Base-by-base conservation (phyloP, 2,888 invertebrate genomes). In the Norana najaformis region DNA sequence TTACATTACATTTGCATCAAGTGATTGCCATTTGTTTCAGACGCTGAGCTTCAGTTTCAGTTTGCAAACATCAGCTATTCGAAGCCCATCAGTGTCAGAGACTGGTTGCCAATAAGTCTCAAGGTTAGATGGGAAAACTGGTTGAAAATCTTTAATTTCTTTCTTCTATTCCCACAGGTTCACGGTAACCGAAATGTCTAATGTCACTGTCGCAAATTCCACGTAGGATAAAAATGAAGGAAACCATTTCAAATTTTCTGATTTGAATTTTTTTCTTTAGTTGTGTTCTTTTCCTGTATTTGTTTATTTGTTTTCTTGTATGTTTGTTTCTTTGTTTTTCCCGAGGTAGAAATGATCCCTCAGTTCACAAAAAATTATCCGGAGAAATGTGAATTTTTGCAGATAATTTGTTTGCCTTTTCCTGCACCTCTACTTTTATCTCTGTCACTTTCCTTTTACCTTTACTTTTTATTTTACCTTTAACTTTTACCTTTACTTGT, bases 21-120 rank as follows among this genome's bases (percentile, higher is more conserved):
- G 30, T 69, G 69, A 30, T n/a, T 30, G 69, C n/a, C 69, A 1
- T 69, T 69, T 69, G n/a, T n/a, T 69, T 69, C n/a, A 69, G 69
- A 69, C n/a, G n/a, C 69, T 69, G 69, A 69, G n/a, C 69, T 11
- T 36, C 85, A 85, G 85, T 85, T 85, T 85, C 85, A 36, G 35
- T 85, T 85, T 37, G 85, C 35, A 23, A 6, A 20, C 37, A 36
- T 37, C 36, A 85, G 13, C 37, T 85, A 36, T n/a, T 85, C 85
- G 11, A 85, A 37, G 85, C 85, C 36, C 36, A 35, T 85, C 36
- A 85, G 85, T 35, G 85, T 85, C 37, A 85, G 37, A 18, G 85
- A 85, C 13, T 85, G 85, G 85, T 35, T 85, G 23, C 85, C 85
- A 36, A 36, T 37, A 0, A 85, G 37, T 85, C 85, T 85, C 85